phyloP scores from a whole-genome alignment of 2,797 vertebrate species.

The Etheostoma perlongum region DNA sequence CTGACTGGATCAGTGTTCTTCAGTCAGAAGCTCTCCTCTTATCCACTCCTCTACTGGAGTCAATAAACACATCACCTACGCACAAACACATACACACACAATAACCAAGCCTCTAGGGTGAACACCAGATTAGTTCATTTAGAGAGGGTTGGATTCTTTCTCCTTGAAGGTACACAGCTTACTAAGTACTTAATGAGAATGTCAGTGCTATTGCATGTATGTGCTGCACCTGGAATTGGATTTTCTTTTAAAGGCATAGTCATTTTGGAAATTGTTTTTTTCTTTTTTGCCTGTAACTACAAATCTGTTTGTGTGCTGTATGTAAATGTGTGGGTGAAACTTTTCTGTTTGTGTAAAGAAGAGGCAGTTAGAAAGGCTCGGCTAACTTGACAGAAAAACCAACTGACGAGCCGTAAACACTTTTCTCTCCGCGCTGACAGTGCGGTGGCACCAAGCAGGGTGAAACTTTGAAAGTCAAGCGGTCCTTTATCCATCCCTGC shows the following conservation, averaged over 20 bases:
- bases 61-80: constrained; percentile 85
- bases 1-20: constrained; percentile 85
- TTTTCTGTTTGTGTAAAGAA: constrained; percentile 11
- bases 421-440: constrained; percentile 56
- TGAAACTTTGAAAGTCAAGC: constrained; percentile 87
- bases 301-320: constrained; percentile 2
- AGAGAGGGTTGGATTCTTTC: constrained; percentile 72
- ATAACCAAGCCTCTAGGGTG: constrained; percentile 75
- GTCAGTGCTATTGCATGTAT: constrained; percentile 54
- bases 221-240: constrained; percentile 41
- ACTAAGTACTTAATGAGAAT: constrained; percentile 65
- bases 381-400: constrained; percentile 61
- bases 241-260: constrained; percentile 21
- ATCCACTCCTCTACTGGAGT: constrained; percentile 84
- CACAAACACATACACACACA: constrained; percentile 71
- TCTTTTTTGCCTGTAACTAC: constrained; percentile 11
- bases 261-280: constrained; percentile 27
- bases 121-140: constrained; percentile 80
- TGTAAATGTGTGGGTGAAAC: constrained; percentile 30
- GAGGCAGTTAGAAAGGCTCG: constrained; percentile 13
- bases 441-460: constrained; percentile 74
- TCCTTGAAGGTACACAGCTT: constrained; percentile 70
- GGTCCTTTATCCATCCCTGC: constrained; percentile 83
- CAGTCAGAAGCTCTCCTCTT: constrained; percentile 81
- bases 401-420: constrained; percentile 69